Evolutionary conservation across 2,797 vertebrate species (phyloP).

Genomic region (Acrossocheilus fasciatus): DNA sequence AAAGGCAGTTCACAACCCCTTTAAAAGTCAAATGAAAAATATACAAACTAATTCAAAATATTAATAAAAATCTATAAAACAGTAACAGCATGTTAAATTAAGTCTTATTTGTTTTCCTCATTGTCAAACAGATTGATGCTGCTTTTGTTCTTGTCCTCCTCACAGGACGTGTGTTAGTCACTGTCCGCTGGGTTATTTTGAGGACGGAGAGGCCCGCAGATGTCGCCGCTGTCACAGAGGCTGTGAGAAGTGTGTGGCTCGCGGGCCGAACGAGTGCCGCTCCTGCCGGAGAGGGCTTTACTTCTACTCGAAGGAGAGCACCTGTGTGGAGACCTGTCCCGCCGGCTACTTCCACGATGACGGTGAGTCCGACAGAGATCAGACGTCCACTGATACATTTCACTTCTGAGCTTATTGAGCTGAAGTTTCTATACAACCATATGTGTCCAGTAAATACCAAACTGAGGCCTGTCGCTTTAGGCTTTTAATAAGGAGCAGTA

Average conservation of each 20-base stretch:
- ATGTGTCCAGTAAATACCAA: not conserved
- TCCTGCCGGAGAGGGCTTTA: conserved; percentile 85
- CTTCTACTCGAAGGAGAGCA: conserved; percentile 75
- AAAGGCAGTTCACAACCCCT: too few species aligned
- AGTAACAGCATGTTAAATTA: not conserved
- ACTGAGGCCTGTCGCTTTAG: not conserved
- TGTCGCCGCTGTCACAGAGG: conserved; percentile 84
- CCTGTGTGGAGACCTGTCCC: conserved; percentile 80
- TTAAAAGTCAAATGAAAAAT: not conserved
- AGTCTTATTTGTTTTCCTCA: not conserved
- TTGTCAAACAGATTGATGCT: not conserved
- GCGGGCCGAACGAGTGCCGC: conserved; percentile 73
- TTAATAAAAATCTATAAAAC: not conserved
- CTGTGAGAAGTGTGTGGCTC: conserved; percentile 83
- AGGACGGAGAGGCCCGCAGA: conserved; percentile 76
- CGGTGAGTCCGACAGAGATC: conserved; percentile 75
- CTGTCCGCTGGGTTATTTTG: conserved; percentile 84
- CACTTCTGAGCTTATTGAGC: not conserved
- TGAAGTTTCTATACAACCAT: not conserved
- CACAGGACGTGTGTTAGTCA: conserved; percentile 86
- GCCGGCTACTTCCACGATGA: conserved; percentile 80
- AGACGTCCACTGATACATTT: not conserved
- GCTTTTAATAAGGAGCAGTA: not conserved
- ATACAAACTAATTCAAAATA: not conserved
- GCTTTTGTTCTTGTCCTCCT: too few species aligned